Evolutionary conservation across 64 coral and sea anemone species (phyloP), one percentile per base, ranked within the genome.

Genomic region (Actinia tenebrosa): DNA sequence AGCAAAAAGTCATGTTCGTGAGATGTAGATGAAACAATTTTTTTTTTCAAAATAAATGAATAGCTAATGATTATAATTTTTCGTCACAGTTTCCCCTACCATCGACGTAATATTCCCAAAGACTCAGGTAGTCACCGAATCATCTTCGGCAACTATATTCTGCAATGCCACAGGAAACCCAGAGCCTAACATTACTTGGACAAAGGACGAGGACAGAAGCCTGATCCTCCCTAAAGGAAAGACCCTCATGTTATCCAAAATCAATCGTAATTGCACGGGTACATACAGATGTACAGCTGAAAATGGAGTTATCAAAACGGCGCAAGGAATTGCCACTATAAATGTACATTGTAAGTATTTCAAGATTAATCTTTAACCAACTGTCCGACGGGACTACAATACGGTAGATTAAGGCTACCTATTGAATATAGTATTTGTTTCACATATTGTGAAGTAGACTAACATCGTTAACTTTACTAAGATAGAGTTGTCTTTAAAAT

Each of bases 81-180:
- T 50, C 7, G 47, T 5, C 3, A 50, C 47, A 50, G 47, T 50
- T 50, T 50, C 47, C 7, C 84, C 89, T n/a, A 60, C 64, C 60
- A 87, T 91, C 16, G 20, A 80, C 20, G 53, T 63, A 58, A 86
- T 91, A 23, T 47, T 13, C 44, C 89, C 89, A 15, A 10, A 53
- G 19, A 80, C 54, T 26, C 77, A 86, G 42, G 64, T 56, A 22
- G 68, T 80, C 5, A 91, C 79, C 60, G 89, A 91, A 68, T 61
- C 53, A 13, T 45, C 78, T 11, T 69, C 56, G 10, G 75, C 61
- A 19, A 53, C 16, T 2, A 63, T 91, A 10, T 91, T 56, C 84
- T 91, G 89, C 84, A 87, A 87, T 62, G 89, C 89, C 58, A 91
- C 84, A 44, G 89, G 89, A 20, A 60, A 86, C 14, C 89, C 89